These are phyloP conservation scores for Protobothrops flavoviridis DNA, from an alignment of 2,113 vertebrate genomes.

Conservation along the genomic window DNA sequence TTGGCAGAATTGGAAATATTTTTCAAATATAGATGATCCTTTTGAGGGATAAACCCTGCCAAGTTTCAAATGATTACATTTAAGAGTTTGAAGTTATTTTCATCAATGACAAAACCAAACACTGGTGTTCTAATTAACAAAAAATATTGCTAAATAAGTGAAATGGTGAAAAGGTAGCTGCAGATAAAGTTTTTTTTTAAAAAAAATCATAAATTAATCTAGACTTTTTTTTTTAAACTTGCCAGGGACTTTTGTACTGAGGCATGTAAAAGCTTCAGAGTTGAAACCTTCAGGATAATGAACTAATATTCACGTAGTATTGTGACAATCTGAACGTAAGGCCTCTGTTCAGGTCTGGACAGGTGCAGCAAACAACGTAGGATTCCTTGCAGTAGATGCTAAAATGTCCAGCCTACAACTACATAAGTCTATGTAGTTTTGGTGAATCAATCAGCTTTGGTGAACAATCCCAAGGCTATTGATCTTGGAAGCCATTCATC, in stretches of 20 bases:
- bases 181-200: not conserved
- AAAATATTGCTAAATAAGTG: not conserved
- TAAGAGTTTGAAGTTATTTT: not conserved
- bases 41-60: not conserved
- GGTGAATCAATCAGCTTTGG: not conserved
- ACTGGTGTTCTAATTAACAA: not conserved
- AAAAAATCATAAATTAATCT: not conserved
- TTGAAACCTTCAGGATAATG: not conserved
- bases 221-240: not conserved
- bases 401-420: not conserved
- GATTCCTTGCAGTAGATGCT: not conserved
- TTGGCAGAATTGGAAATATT: not conserved
- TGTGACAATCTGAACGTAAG: not conserved
- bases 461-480: not conserved
- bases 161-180: not conserved
- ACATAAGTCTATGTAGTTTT: not conserved
- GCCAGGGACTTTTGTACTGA: not conserved
- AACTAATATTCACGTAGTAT: not conserved
- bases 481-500: not conserved
- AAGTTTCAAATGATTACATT: not conserved
- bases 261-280: not conserved
- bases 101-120: not conserved
- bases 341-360: not conserved
- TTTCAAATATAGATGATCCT: not conserved
- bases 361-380: not conserved